Percentiles rank a stretch among this genome's conserved stretches.
Evolutionary conservation across 2,888 invertebrate genomes (phyloP).

Genomic region (Lepidonotus clava): DNA sequence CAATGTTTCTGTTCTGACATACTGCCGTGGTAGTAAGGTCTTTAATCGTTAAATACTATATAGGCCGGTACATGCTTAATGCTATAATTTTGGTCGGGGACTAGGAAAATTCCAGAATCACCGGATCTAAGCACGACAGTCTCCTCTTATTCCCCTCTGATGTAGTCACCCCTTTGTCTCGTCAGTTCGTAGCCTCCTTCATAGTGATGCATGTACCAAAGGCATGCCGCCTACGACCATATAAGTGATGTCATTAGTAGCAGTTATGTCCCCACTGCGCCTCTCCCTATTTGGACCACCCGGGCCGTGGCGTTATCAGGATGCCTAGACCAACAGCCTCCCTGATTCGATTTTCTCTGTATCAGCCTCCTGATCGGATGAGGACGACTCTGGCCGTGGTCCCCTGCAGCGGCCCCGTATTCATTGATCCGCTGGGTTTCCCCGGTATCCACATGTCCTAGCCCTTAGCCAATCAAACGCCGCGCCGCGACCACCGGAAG

Average conservation of each 20-base stretch:
- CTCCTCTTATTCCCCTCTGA: too few species aligned
- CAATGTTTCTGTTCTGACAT: too few species aligned
- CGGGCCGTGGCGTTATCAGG: background rate
- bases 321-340: background rate
- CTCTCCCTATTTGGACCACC: background rate
- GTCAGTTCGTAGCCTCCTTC: too few species aligned
- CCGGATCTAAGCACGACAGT: too few species aligned
- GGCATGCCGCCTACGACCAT: background rate
- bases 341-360: background rate
- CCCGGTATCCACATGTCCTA: background rate
- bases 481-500: slow-evolving; percentile 4
- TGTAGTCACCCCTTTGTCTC: too few species aligned
- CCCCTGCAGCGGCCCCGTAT: too few species aligned
- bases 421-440: background rate
- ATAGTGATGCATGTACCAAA: too few species aligned
- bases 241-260: background rate
- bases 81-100: too few species aligned
- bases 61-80: too few species aligned
- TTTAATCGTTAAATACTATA: too few species aligned
- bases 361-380: slow-evolving; percentile 3
- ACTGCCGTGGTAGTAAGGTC: too few species aligned
- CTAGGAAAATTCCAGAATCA: too few species aligned
- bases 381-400: background rate
- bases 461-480: background rate
- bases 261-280: background rate